Evolutionary conservation across 35 echinoderm and acorn worm species (phyloP).

Genomic region (Holothuria glaberrima): DNA sequence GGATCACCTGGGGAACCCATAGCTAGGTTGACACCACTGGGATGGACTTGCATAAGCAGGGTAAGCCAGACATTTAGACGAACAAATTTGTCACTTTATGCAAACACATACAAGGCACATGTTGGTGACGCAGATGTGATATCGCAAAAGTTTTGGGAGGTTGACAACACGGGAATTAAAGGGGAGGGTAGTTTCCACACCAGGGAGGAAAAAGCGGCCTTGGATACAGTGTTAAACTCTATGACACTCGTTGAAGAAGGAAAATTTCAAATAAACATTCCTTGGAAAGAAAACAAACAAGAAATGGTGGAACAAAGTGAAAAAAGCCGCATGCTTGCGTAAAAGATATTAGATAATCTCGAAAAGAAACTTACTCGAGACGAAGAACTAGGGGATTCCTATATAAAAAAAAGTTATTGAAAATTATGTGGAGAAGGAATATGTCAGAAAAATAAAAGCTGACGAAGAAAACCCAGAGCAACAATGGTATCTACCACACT

Average conservation of each 20-base stretch:
- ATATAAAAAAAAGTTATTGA: constrained; percentile 39
- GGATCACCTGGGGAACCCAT: constrained; percentile 20
- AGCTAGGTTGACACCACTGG: constrained; percentile 32
- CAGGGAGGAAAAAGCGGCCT: neutral
- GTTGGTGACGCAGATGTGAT: neutral
- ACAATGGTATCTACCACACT: constrained; percentile 56
- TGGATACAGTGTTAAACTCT: neutral
- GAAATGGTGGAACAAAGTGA: neutral
- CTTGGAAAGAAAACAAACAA: constrained; percentile 30
- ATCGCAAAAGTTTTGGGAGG: constrained; percentile 47
- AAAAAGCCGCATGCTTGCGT: constrained; percentile 10
- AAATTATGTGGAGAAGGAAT: constrained; percentile 26
- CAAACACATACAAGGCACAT: neutral
- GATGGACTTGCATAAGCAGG: constrained; percentile 45
- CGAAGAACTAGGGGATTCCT: neutral
- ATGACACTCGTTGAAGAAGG: neutral
- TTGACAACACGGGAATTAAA: constrained; percentile 11
- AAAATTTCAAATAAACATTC: constrained; percentile 22
- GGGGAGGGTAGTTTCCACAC: constrained; percentile 15
- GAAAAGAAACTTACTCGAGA: constrained; percentile 45
- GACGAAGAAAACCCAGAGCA: neutral
- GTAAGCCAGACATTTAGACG: neutral
- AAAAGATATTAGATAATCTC: constrained; percentile 12
- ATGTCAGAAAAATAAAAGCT: constrained; percentile 21
- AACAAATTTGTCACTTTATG: constrained; percentile 18